Evolutionary conservation across 2,888 invertebrate genomes (phyloP).

Genomic region (Parascotia fuliginaria): DNA sequence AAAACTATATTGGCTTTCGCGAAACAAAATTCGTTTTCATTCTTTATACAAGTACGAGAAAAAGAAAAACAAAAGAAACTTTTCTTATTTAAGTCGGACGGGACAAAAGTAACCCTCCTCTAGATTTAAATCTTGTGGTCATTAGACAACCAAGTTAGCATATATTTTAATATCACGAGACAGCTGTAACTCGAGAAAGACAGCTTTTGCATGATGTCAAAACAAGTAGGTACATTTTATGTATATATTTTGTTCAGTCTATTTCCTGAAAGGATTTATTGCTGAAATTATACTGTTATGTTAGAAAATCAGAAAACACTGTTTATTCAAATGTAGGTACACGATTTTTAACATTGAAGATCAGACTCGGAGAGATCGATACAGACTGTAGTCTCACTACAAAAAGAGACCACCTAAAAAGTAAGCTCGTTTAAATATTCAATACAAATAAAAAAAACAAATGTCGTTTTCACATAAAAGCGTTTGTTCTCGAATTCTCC

Average conservation of each 20-base stretch:
- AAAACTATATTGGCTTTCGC: conserved; percentile 28
- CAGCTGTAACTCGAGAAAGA: conserved; percentile 63
- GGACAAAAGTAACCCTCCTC: conserved; percentile 58
- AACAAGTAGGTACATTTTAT: conserved; percentile 69
- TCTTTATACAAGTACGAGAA: conserved; percentile 40
- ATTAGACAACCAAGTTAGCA: conserved; percentile 73
- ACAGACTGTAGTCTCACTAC: too few species aligned
- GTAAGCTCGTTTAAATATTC: too few species aligned
- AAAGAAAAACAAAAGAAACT: conserved; percentile 59
- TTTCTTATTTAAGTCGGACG: conserved; percentile 67
- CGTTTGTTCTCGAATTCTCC: too few species aligned
- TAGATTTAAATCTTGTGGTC: conserved; percentile 73
- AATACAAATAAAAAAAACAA: too few species aligned
- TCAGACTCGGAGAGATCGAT: too few species aligned
- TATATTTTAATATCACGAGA: conserved; percentile 75
- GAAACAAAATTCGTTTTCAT: conserved; percentile 36
- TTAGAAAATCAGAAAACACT: conserved; percentile 35
- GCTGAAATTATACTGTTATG: conserved; percentile 63
- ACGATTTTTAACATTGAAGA: too few species aligned
- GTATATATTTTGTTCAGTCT: conserved; percentile 62
- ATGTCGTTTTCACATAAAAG: too few species aligned
- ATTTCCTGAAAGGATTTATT: conserved; percentile 66
- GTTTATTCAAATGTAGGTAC: too few species aligned
- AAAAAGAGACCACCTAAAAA: too few species aligned
- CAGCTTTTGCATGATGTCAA: conserved; percentile 63